These are phyloP conservation scores for Zonitis immaculata DNA, from an alignment of 2,888 invertebrate genomes.

Conservation along the genomic window DNA sequence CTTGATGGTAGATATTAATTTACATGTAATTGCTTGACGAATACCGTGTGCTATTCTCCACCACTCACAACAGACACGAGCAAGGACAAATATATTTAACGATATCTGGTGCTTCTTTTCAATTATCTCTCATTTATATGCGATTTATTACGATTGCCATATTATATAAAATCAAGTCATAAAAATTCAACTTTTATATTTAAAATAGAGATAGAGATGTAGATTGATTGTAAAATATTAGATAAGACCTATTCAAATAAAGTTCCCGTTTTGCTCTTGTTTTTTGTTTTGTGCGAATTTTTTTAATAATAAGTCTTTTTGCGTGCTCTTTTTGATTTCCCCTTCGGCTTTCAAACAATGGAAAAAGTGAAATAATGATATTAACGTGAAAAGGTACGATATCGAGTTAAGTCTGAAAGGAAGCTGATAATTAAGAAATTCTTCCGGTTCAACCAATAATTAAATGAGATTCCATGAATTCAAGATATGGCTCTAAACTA, in stretches of 20 bases:
- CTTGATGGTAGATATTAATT: conserved; percentile 40
- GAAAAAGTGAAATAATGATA: conserved; percentile 14
- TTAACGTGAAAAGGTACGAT: conserved; percentile 17
- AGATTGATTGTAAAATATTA: too few species aligned
- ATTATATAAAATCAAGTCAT: too few species aligned
- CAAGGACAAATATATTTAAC: too few species aligned
- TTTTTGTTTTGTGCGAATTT: conserved; percentile 90
- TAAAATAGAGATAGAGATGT: too few species aligned
- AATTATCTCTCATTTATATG: too few species aligned
- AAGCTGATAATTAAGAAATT: conserved; percentile 37
- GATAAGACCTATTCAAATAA: too few species aligned
- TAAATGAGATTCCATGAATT: conserved; percentile 29
- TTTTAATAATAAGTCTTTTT: conserved; percentile 43
- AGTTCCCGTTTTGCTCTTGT: too few species aligned
- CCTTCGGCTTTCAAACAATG: neutral
- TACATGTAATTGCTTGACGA: conserved; percentile 40
- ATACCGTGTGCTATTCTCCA: conserved; percentile 23
- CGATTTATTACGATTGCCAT: too few species aligned
- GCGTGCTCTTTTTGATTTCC: neutral
- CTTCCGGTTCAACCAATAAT: conserved; percentile 33
- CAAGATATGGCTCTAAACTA: conserved; percentile 19
- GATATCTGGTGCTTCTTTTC: too few species aligned
- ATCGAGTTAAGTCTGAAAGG: conserved; percentile 21
- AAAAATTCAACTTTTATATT: too few species aligned
- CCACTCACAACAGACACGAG: too few species aligned